phyloP scores from a whole-genome alignment of 2,113 vertebrate species.

The Dasyprocta punctata region DNA sequence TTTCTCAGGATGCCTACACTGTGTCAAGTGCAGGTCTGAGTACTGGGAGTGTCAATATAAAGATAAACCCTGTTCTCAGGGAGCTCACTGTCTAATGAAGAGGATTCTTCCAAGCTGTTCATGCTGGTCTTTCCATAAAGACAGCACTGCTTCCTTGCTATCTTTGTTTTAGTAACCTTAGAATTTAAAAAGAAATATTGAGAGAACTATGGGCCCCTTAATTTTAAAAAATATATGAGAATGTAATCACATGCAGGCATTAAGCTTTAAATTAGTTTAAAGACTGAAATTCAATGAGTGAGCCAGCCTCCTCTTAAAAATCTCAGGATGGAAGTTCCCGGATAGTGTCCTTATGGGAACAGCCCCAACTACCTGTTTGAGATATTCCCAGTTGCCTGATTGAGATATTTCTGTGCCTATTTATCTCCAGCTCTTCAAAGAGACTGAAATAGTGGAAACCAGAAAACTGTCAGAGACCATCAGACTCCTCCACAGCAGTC shows the following conservation, averaged over 20 bases:
- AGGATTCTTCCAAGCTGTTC: not conserved
- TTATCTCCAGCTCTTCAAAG: constrained; percentile 52
- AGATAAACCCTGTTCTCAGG: not conserved
- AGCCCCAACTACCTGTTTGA: not conserved
- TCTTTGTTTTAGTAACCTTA: not conserved
- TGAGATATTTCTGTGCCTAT: not conserved
- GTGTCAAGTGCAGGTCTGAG: not conserved
- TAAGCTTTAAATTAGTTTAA: constrained; percentile 39
- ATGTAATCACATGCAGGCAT: not conserved
- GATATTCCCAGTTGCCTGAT: not conserved
- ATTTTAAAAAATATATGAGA: not conserved
- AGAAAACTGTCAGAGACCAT: not conserved
- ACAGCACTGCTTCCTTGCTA: not conserved
- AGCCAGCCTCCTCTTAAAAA: not conserved
- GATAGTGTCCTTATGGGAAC: not conserved
- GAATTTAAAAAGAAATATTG: constrained; percentile 50
- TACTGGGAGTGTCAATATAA: not conserved
- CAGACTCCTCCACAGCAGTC: not conserved
- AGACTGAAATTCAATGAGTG: not conserved
- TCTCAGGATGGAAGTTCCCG: constrained; percentile 20
- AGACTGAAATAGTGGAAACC: constrained; percentile 20
- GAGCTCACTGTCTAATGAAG: not conserved
- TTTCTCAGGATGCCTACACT: not conserved
- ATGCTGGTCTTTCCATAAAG: not conserved
- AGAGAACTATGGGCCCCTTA: not conserved